Conservation (phyloP, 2,888 invertebrate species). For the Polydrusus cervinus region DNA sequence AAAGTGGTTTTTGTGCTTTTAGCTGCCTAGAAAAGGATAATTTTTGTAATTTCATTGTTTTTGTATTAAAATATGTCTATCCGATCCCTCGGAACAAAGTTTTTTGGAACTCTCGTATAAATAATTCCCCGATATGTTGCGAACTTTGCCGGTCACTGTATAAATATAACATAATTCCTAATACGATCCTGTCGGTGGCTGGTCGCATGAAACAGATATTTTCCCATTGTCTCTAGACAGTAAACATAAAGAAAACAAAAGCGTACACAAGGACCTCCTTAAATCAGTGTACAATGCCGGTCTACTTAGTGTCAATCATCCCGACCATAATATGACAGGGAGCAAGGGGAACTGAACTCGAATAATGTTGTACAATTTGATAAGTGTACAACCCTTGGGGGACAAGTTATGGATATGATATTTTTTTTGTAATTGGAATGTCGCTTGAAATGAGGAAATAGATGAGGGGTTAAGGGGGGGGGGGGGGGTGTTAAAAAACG, state of each 20-base stretch:
- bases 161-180: background rate
- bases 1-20: too few species aligned
- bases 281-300: constrained; percentile 39
- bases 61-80: too few species aligned
- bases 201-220: constrained; percentile 30
- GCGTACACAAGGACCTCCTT: constrained; percentile 44
- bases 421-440: constrained; percentile 18
- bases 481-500: too few species aligned
- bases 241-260: constrained; percentile 50
- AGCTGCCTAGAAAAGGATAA: too few species aligned
- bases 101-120: too few species aligned
- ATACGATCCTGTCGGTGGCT: constrained; percentile 15
- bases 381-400: constrained; percentile 43
- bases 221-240: constrained; percentile 39
- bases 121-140: too few species aligned
- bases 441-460: background rate
- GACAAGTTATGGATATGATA: constrained; percentile 37
- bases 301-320: constrained; percentile 53
- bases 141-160: too few species aligned
- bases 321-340: constrained; percentile 42
- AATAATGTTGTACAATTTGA: constrained; percentile 48
- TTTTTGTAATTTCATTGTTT: too few species aligned
- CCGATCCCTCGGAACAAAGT: too few species aligned
- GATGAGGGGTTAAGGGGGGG: too few species aligned
- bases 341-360: constrained; percentile 40